Percentiles rank a stretch among this genome's conserved stretches.
Evolutionary conservation across 2,113 vertebrate species (phyloP).

Genomic region (Erpornis zantholeuca): DNA sequence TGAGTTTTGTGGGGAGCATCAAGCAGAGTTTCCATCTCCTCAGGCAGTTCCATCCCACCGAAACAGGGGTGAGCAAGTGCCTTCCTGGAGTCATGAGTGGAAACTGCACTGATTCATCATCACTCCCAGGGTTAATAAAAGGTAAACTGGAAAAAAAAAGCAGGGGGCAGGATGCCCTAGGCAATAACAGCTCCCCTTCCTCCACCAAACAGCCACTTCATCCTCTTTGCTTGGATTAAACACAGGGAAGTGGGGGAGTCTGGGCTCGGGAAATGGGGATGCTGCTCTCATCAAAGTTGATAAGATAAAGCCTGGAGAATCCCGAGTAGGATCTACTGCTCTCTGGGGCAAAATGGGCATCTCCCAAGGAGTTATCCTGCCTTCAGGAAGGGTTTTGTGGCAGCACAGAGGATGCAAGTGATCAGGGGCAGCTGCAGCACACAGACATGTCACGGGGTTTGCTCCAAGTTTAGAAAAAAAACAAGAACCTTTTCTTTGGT

Average conservation of each 20-base stretch:
- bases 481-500: not conserved
- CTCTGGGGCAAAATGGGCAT: not conserved
- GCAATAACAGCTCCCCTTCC: not conserved
- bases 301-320: not conserved
- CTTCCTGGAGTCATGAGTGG: not conserved
- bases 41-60: accelerated
- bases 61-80: not conserved
- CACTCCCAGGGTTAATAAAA: not conserved
- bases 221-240: not conserved
- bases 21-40: not conserved
- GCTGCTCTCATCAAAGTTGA: not conserved
- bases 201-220: not conserved
- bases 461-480: not conserved
- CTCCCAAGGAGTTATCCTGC: not conserved
- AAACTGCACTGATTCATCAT: not conserved
- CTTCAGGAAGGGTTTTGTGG: not conserved
- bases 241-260: accelerated
- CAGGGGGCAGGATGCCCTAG: accelerated
- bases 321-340: not conserved
- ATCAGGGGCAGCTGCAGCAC: not conserved
- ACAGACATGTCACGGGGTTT: not conserved
- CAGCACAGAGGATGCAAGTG: not conserved
- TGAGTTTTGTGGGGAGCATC: not conserved
- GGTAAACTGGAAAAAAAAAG: not conserved
- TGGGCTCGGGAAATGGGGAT: not conserved